Evolutionary conservation across 2,797 vertebrate genomes (phyloP), one percentile per base, ranked within the genome.

Genomic region (Characodon lateralis): DNA sequence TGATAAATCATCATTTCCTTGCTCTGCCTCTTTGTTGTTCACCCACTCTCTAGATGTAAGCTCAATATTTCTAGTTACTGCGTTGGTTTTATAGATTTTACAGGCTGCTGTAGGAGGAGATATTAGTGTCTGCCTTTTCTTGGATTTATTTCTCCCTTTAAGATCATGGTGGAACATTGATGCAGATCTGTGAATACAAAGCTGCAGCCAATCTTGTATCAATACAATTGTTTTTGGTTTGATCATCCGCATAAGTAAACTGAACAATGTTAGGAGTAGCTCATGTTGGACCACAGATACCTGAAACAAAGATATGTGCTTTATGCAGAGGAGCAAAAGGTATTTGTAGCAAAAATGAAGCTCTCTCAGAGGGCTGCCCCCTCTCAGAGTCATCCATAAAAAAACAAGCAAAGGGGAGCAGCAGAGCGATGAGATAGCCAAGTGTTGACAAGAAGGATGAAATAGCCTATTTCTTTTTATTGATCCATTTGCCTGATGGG

Each of bases 311-410:
- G 59, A 73, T 82, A 63, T 80, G 78, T 81, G 79, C 84, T 87
- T 78, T 88, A 80, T 87, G 68, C 73, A 76, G 46, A 53, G 72
- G 39, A 65, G 53, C 48, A 73, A 71, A 81, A 76, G 28, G 63
- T 43, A 13, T 82, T 74, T 58, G 71, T 81, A 69, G 72, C 55
- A 74, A 69, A 80, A 63, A 61, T 59, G 20, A 58, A 58, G 76
- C n/a, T 66, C 46, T 74, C 73, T 83, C 14, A 73, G 71, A 71
- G 26, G 53, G 72, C 46, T 18, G 18, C 35, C 70, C n/a, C 71
- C 77, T 65, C 20, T 0, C 72, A 78, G 74, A 65, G 58, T 74
- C 87, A 86, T 94, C 85, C 92, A 92, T 94, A 90, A 93, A 92
- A 94, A 78, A 91, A 91, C 90, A 80, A 89, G 79, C 69, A 66